Evolutionary conservation across 2,113 vertebrate species (phyloP).

Genomic region (Zootoca vivipara): DNA sequence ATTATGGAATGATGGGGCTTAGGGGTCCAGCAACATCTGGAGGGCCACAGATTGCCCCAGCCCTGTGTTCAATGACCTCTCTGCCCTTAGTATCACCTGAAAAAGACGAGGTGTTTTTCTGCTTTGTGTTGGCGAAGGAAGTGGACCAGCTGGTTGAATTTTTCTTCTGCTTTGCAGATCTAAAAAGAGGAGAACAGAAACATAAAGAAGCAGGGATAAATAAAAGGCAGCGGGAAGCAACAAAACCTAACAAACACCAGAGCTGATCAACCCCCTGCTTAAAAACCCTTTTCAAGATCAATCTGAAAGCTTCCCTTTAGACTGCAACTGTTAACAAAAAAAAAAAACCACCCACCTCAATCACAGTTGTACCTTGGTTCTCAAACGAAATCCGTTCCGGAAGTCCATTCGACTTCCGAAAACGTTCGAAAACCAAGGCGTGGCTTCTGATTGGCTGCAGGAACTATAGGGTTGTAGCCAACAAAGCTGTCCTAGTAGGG

Average conservation of each 20-base stretch:
- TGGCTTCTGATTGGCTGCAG: too few relatives aligned
- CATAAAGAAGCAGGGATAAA: not conserved
- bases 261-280: not conserved
- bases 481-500: too few relatives aligned
- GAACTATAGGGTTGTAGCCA: too few relatives aligned
- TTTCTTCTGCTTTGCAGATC: slow-evolving; percentile 90
- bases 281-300: not conserved
- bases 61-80: not conserved
- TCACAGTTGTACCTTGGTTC: too few relatives aligned
- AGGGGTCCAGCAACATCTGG: not conserved
- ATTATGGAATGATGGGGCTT: not conserved
- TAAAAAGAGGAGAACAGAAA: slow-evolving; percentile 49
- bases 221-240: too few relatives aligned
- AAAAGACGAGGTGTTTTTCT: slow-evolving; percentile 94
- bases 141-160: slow-evolving; percentile 93
- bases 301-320: not conserved
- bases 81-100: slow-evolving; percentile 82
- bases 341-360: too few relatives aligned
- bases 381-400: too few relatives aligned
- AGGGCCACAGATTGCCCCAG: not conserved
- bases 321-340: too few relatives aligned
- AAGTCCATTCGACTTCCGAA: too few relatives aligned
- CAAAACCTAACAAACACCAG: not conserved
- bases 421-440: too few relatives aligned
- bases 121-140: slow-evolving; percentile 90